Evolutionary conservation across 2,888 invertebrate genomes (phyloP).

Genomic region (Nemotelus nigrinus): DNA sequence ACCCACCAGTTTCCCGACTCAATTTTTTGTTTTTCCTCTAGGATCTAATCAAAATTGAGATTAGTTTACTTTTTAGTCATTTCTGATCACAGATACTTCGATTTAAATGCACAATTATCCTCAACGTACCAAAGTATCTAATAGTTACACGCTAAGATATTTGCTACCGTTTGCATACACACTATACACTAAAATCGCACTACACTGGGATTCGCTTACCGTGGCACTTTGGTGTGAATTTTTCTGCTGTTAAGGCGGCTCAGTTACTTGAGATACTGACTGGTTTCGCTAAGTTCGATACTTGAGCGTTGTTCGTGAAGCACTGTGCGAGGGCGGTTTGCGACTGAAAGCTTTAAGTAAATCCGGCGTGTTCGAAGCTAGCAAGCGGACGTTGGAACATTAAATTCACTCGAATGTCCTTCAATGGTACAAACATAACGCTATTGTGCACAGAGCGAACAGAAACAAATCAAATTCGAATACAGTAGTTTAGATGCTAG

Average conservation of each 20-base stretch:
- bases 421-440: no score
- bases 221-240: slow-evolving; percentile 10
- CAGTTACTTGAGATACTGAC: background rate
- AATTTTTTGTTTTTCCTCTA: background rate
- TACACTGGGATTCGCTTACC: slow-evolving; percentile 37
- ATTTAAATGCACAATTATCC: no score
- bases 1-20: slow-evolving; percentile 35
- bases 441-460: no score
- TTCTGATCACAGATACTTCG: no score
- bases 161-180: background rate
- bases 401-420: no score
- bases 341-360: slow-evolving; percentile 19
- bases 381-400: no score
- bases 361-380: background rate
- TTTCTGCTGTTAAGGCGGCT: slow-evolving; percentile 9
- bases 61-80: no score
- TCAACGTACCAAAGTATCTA: no score
- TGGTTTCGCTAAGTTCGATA: background rate
- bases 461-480: no score
- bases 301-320: slow-evolving; percentile 14
- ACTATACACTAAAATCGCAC: slow-evolving; percentile 39
- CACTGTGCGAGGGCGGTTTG: slow-evolving; percentile 8
- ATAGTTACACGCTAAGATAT: background rate
- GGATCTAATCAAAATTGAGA: background rate
- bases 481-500: no score